Base-by-base conservation (phyloP, 2,113 vertebrate species). In the Xenotilapia leptura region DNA sequence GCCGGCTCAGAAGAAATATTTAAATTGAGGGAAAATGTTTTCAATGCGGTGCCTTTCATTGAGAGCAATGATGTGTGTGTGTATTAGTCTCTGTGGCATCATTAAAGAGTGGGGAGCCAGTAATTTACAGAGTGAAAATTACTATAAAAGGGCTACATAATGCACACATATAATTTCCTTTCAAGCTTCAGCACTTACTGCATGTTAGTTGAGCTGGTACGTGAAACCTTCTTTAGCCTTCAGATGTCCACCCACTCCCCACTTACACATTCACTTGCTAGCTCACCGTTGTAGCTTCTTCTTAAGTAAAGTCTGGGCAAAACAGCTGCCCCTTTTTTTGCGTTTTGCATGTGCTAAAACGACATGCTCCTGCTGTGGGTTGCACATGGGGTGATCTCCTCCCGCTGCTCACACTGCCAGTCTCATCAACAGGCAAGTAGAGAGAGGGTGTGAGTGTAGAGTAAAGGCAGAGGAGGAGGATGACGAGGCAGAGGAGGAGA, bases 381-480 rank as follows among this genome's bases (percentile, higher is more conserved):
- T 53, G 85, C 86, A 75, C 17, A 60, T 83, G 53, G 68, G 90
- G 79, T 49, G 68, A 83, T 79, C 90, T 92, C 84, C 79, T 90
- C 79, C 83, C 80, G 83, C 53, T 58, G 53, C 87, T 83, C 84
- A 28, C 54, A 77, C 82, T 58, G 77, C 88, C 92, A 91, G 65
- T 88, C 93, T 92, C 86, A 91, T 88, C 94, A 92, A 83, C 83
- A 77, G 45, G 88, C 89, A 86, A 85, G 83, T 68, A 91, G 45
- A 92, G 87, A 91, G 87, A 91, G 85, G 83, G 89, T 84, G 88
- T 80, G 86, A 94, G 82, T 40, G 84, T 85, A 73, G 86, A 81
- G 89, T 89, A 88, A 86, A 92, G 58, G 87, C 86, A 91, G 80
- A 86, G 86, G 88, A 88, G 83, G 83, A 93, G 82, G 87, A 88